Base-by-base conservation (phyloP, 1,140 invertebrate species). In the Ostrea denselamellosa region DNA sequence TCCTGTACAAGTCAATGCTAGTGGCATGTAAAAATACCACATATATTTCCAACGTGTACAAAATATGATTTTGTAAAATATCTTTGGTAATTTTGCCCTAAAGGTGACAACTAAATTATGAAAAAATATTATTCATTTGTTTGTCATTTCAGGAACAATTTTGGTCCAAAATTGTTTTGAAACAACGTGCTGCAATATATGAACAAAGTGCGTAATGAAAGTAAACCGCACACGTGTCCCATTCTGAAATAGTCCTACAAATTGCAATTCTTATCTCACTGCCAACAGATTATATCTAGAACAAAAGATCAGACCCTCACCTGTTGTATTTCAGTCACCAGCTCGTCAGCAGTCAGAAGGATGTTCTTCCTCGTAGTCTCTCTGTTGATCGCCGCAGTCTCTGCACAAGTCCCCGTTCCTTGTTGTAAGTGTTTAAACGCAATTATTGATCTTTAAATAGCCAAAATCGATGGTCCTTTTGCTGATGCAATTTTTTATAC, bases 241-340 rank as follows among this genome's bases (percentile, higher is more conserved):
- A 77, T 77, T 77, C 25, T 14, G 68, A 77, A 28, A 34, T 77
- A 14, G 25, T 22, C 28, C 28, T 17, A 28, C 9, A 14, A 77
- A 10, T 28, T 62, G n/a, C 12, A 12, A 22, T 8, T 77, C 68
- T 77, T 77, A 77, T 77, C 56, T 62, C 14, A 19, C 56, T n/a
- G 56, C 17, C 68, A 77, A 8, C 56, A 62, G n/a, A 77, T 25
- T n/a, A 68, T n/a, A 62, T 68, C 65, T 77, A 77, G 68, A 77
- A 77, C 68, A 77, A 77, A 77, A 77, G 68, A 25, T 5, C 25
- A 25, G 25, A 12, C 68, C 25, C 22, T 77, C 68, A 25, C 68
- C 10, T 77, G 68, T 77, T 10, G 25, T 25, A 34, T 77, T 8
- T 34, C 68, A 77, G 25, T 77, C 14, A 10, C 22, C 25, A 10